These are phyloP conservation scores for Pampus argenteus DNA, from an alignment of 2,797 vertebrate genomes.

Conservation along the genomic window DNA sequence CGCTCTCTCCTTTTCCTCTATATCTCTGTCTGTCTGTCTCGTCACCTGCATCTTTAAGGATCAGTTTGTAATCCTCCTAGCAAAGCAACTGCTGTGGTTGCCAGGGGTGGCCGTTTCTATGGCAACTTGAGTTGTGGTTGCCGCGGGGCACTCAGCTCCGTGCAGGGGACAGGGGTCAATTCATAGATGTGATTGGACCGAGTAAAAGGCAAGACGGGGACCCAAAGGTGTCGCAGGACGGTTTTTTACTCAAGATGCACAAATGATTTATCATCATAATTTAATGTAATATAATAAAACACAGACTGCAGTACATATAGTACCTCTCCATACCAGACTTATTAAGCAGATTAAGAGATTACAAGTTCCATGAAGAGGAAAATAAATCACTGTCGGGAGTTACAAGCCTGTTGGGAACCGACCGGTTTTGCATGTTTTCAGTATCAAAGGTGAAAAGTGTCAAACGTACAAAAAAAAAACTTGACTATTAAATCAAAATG, in stretches of 20 bases:
- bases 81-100: constrained; percentile 54
- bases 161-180: not conserved
- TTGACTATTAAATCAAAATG: not conserved
- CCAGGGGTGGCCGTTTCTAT: constrained; percentile 53
- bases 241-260: not conserved
- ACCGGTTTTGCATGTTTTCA: not conserved
- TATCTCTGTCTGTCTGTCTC: constrained; percentile 33
- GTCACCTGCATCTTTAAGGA: constrained; percentile 78
- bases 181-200: constrained; percentile 11
- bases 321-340: constrained; percentile 72
- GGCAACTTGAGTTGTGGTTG: constrained; percentile 50
- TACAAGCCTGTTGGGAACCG: not conserved
- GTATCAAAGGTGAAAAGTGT: not conserved
- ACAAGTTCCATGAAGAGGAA: constrained; percentile 72
- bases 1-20: constrained; percentile 44
- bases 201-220: constrained; percentile 12
- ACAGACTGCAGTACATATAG: constrained; percentile 19
- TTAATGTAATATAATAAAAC: not conserved
- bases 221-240: not conserved
- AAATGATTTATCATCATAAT: too few relatives aligned
- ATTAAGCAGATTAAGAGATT: constrained; percentile 84
- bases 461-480: not conserved
- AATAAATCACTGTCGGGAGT: constrained; percentile 49
- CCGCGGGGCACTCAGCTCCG: not conserved
- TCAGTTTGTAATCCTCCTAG: constrained; percentile 67